Conservation (phyloP, 2,888 invertebrate genomes). For the Lithosia quadra region DNA sequence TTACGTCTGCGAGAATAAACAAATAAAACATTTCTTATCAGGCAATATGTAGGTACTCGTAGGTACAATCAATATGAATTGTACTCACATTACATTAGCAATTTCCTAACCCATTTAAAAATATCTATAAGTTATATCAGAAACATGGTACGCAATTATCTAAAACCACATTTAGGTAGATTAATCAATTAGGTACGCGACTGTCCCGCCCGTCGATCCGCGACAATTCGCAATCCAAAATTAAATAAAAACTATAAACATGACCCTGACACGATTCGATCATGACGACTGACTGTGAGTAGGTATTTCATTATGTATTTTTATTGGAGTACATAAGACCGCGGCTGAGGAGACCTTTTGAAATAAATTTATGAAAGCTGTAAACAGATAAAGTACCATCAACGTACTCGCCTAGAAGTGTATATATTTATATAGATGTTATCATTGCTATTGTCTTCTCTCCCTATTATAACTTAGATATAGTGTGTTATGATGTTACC, state of each 20-base stretch:
- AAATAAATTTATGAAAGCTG: constrained; percentile 28
- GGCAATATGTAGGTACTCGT: not conserved
- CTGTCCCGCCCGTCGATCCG: not conserved
- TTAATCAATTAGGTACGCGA: constrained; percentile 15
- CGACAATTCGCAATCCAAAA: constrained; percentile 16
- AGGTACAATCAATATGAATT: constrained; percentile 7
- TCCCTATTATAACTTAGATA: not conserved
- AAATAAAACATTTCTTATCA: constrained; percentile 22
- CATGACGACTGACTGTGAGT: constrained; percentile 13
- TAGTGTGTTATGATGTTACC: not conserved
- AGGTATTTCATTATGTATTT: constrained; percentile 28
- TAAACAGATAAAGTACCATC: constrained; percentile 25
- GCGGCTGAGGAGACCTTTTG: constrained; percentile 32
- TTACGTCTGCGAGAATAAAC: constrained; percentile 8
- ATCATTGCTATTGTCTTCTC: not conserved
- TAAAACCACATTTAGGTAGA: constrained; percentile 1
- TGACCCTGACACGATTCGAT: constrained; percentile 42
- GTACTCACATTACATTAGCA: not conserved
- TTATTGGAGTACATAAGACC: constrained; percentile 35
- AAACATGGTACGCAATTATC: constrained; percentile 7
- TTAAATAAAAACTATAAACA: constrained; percentile 21
- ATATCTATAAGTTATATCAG: not conserved
- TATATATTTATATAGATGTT: not conserved
- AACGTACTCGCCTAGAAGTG: constrained; percentile 13
- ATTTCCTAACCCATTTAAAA: not conserved